phyloP scores from a whole-genome alignment of 92 coral and sea anemone species.

The Heteractis magnifica region DNA sequence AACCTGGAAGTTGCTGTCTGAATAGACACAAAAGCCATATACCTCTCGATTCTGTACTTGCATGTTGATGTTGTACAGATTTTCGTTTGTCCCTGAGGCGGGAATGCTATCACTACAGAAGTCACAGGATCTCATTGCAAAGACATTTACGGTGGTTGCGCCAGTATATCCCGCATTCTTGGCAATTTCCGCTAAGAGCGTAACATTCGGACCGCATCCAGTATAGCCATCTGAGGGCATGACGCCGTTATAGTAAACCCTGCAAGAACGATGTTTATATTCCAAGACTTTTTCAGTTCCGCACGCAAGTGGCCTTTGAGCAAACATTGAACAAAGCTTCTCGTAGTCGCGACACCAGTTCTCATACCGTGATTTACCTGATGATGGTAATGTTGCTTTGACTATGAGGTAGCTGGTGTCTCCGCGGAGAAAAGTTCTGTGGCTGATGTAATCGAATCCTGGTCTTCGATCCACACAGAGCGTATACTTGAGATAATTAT shows the following conservation, averaged over 20 bases:
- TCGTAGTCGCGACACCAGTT: constrained; percentile 68
- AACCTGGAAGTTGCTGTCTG: constrained; percentile 45
- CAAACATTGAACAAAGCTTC: constrained; percentile 40
- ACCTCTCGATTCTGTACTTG: constrained; percentile 25
- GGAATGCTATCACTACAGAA: constrained; percentile 35
- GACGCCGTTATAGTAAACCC: constrained; percentile 23
- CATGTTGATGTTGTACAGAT: constrained; percentile 29
- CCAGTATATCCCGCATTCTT: constrained; percentile 34
- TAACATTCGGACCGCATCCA: constrained; percentile 22
- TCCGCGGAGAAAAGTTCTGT: neutral
- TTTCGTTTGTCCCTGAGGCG: constrained; percentile 18
- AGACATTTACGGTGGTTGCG: constrained; percentile 33
- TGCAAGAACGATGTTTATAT: constrained; percentile 15
- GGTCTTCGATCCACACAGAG: constrained; percentile 25
- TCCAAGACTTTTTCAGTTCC: neutral
- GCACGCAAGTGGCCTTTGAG: constrained; percentile 54
- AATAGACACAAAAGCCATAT: constrained; percentile 44
- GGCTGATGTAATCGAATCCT: constrained; percentile 45
- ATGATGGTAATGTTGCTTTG: constrained; percentile 37
- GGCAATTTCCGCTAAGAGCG: constrained; percentile 34
- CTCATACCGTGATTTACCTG: constrained; percentile 48
- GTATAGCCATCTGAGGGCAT: constrained; percentile 28
- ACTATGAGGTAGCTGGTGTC: constrained; percentile 34
- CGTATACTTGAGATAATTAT: constrained; percentile 20
- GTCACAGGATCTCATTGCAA: constrained; percentile 40